Evolutionary conservation across 2,888 invertebrate species (phyloP).

Genomic region (Drepanosiphum platanoidis): DNA sequence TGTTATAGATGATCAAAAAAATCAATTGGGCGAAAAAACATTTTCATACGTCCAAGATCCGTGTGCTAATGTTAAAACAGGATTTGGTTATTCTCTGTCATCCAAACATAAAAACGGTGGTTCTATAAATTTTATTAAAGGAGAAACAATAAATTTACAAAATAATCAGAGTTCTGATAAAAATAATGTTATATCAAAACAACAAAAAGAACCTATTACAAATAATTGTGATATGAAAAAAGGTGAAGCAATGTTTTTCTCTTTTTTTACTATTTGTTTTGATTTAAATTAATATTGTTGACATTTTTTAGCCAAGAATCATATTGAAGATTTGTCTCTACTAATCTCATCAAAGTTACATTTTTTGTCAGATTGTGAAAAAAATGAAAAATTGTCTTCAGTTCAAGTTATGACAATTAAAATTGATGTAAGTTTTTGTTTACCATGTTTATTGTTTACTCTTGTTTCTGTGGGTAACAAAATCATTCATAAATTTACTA

Average conservation of each 20-base stretch:
- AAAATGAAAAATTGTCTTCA: constrained; percentile 70
- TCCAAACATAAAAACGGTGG: constrained; percentile 30
- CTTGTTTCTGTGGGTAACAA: too few species aligned
- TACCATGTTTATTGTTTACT: background rate
- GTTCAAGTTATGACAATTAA: constrained; percentile 74
- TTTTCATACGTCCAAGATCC: constrained; percentile 48
- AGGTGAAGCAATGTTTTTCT: constrained; percentile 14
- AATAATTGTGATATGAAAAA: constrained; percentile 33
- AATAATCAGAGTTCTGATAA: constrained; percentile 25
- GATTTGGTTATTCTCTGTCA: constrained; percentile 50
- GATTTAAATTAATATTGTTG: background rate
- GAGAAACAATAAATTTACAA: constrained; percentile 56
- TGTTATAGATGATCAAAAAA: constrained; percentile 21
- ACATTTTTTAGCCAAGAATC: constrained; percentile 22
- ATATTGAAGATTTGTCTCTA: constrained; percentile 64
- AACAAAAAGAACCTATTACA: constrained; percentile 11
- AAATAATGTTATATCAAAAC: constrained; percentile 12
- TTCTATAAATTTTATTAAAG: constrained; percentile 57
- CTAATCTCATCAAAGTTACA: constrained; percentile 71
- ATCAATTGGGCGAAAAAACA: constrained; percentile 13
- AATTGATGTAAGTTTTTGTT: constrained; percentile 69
- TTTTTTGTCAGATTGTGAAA: constrained; percentile 70
- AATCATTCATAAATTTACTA: too few species aligned
- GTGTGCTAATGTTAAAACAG: constrained; percentile 52
- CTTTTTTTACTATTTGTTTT: background rate